These are phyloP conservation scores for Saturnia japonica DNA, from an alignment of 2,888 invertebrate species.

Conservation along the genomic window DNA sequence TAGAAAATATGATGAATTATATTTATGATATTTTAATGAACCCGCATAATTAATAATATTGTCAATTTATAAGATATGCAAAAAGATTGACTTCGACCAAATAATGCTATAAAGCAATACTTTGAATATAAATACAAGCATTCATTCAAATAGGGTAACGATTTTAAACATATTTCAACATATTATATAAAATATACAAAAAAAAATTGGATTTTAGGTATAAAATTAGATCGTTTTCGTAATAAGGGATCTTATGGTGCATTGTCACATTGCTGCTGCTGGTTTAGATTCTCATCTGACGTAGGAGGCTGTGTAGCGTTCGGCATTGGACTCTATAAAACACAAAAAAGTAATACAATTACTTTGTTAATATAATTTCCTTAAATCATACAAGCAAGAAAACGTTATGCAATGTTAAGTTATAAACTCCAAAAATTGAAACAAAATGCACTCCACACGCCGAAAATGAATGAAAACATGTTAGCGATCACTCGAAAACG, in stretches of 20 bases:
- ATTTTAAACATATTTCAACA: conserved; percentile 45
- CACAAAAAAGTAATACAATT: conserved; percentile 52
- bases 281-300: conserved; percentile 89
- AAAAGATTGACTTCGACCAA: conserved; percentile 27
- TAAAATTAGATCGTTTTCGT: conserved; percentile 47
- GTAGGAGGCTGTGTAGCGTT: conserved; percentile 82
- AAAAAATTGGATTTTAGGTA: conserved; percentile 62
- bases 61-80: conserved; percentile 26
- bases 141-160: conserved; percentile 47
- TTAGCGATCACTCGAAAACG: conserved; percentile 31
- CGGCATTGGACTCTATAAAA: conserved; percentile 86
- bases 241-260: conserved; percentile 35
- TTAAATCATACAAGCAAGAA: conserved; percentile 23
- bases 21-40: background rate
- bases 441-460: conserved; percentile 34
- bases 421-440: conserved; percentile 35
- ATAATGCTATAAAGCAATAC: conserved; percentile 7
- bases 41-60: conserved; percentile 6
- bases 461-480: conserved; percentile 34
- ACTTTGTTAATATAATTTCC: conserved; percentile 18
- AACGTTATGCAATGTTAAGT: conserved; percentile 32
- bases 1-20: background rate
- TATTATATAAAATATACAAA: conserved; percentile 56
- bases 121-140: conserved; percentile 18
- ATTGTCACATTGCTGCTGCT: conserved; percentile 81